Base-by-base conservation (phyloP, 2,797 vertebrate species). In the Coregonus sp. region DNA sequence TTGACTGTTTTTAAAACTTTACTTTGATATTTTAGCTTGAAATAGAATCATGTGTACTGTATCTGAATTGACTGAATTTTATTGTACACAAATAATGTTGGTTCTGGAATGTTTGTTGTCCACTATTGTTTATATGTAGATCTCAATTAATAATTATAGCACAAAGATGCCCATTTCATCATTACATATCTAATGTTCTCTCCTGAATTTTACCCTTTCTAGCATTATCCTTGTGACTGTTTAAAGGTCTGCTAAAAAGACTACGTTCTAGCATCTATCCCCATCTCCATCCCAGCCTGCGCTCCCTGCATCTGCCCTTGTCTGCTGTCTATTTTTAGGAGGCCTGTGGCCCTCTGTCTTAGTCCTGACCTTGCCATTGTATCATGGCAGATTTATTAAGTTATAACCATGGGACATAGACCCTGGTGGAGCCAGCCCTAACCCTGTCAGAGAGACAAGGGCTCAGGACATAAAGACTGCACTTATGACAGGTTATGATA, bases 361-460 rank as follows among this genome's bases (percentile, higher is more conserved):
- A 29, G 67, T 5, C 51, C 65, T 68, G 74, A 56, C 77, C 76
- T 76, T 75, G 63, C 66, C 69, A 35, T 50, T 4, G 14, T 63
- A 33, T 70, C 50, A 76, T n/a, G 35, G 31, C 29, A 52, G 25
- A 56, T n/a, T 15, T 33, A 20, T 67, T 75, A 40, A 59, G 25
- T 70, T 50, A 25, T 12, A 50, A 4, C 7, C 69, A 31, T 20
- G 20, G 20, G 15, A 50, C 69, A 70, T 25, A n/a, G 59, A 63
- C 18, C 59, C 20, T 25, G 5, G 14, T 59, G 54, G 54, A 20
- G 18, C 54, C 15, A 56, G 56, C 56, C 56, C 18, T 59, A 20
- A 59, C 18, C 54, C 18, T 7, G 54, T n/a, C 56, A 59, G 18
- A 59, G n/a, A 20, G 56, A 59, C 56, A 20, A 40, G 18, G 56